Evolutionary conservation across 2,797 vertebrate genomes (phyloP).

Genomic region (Sebastes nivosus): DNA sequence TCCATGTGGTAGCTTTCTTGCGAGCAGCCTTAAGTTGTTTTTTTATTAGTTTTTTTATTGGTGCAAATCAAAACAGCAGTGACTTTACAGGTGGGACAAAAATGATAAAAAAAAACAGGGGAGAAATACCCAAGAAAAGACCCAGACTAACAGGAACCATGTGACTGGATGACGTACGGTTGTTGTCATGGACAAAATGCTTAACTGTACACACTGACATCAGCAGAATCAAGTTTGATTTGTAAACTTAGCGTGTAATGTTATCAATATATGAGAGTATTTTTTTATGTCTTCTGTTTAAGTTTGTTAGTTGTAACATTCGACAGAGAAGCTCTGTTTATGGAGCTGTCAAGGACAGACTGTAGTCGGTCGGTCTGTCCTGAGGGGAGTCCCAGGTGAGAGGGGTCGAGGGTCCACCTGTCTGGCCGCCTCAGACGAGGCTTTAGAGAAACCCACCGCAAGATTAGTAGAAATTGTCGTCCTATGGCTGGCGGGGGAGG

Average conservation of each 20-base stretch:
- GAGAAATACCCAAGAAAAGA: too few relatives aligned
- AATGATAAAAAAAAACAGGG: too few relatives aligned
- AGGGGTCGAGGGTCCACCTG: constrained; percentile 49
- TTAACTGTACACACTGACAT: not conserved
- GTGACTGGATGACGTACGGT: not conserved
- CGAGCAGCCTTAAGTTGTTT: not conserved
- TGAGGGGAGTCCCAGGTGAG: constrained; percentile 33
- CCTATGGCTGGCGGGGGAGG: constrained; percentile 23
- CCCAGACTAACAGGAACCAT: not conserved
- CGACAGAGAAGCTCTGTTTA: not conserved
- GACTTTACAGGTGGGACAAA: too few relatives aligned
- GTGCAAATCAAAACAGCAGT: too few relatives aligned
- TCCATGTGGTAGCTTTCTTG: not conserved
- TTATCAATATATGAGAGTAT: not conserved
- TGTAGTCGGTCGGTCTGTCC: not conserved
- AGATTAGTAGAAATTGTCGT: constrained; percentile 40
- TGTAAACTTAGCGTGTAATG: not conserved
- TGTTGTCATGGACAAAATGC: not conserved
- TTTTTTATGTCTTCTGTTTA: not conserved
- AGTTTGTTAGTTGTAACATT: not conserved
- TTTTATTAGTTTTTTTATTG: too few relatives aligned
- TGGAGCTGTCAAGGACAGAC: not conserved
- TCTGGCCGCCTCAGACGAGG: constrained; percentile 28
- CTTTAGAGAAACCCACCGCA: constrained; percentile 9
- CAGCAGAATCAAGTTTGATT: not conserved